Evolutionary conservation across 2,888 invertebrate genomes (phyloP), one percentile per base, ranked within the genome.

Genomic region (Pandemis corylana): DNA sequence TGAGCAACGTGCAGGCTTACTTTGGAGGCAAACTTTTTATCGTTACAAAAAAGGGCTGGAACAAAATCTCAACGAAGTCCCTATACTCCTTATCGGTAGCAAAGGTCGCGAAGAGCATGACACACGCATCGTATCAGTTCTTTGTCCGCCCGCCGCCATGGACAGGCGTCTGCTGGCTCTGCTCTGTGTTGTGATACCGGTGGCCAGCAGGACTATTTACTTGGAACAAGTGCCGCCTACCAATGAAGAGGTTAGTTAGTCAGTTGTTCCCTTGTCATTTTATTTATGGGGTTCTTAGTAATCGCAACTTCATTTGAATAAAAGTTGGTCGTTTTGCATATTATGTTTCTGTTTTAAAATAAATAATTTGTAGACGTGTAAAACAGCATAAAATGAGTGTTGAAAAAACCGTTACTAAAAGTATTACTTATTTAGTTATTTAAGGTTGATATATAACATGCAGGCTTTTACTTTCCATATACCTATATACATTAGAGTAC

Each of bases 181-280:
- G 41, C 53, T 85, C 68, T 82, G 77, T 42, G 70, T 77, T 28
- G 13, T 84, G 20, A 13, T 82, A 71, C 77, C 77, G 41, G 90
- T 84, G 72, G 77, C 77, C 53, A 83, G 87, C 65, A 82, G 79
- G 75, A 90, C 91, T 4, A 86, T 91, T 75, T 92, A 85, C 79
- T 76, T 89, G 79, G 90, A 91, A 77, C 78, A 88, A 36, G 85
- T 85, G 63, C 74, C 83, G 2, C 89, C 89, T 62, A 87, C 89
- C 2, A 49, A 53, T 9, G 89, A 90, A 73, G 89, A 92, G 91
- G 92, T 92, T 78, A 86, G 90, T 87, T 10, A 91, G 92, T 92
- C 79, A 86, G 90, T 87, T 12, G 28, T 44, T 7, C 13, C 3
- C 6, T 28, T 28, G 68, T 74, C 63, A 53, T 28, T 7, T 13